Base-by-base conservation (phyloP, 2,113 vertebrate genomes). In the Poeciliopsis occidentalis region DNA sequence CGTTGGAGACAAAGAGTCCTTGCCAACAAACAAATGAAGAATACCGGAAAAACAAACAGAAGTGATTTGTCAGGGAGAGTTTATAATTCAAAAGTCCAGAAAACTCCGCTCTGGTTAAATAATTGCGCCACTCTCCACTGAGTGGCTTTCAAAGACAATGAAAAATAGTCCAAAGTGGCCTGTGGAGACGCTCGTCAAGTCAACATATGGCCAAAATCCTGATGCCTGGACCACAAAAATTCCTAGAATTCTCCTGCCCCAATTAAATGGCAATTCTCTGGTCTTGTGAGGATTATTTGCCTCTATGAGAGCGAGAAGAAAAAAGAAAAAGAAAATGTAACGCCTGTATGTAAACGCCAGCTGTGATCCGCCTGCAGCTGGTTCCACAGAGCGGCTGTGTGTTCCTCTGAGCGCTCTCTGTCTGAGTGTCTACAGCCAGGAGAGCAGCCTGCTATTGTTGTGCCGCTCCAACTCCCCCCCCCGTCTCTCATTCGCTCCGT, bases 371-470 rank as follows among this genome's bases (percentile, higher is more conserved):
- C 75, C 86, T 85, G 85, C 89, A 88, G 89, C 83, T 83, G 86
- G 57, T 74, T 79, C 19, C 22, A 84, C 85, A 64, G 78, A 81
- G 87, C 65, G 81, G 78, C 81, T 76, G 84, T 83, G 85, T 74
- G 73, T 81, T 76, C 82, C 80, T 84, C 71, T 79, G 83, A 83
- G 79, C 83, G 65, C 86, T 71, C 78, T 78, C 86, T 86, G 85
- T 84, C 84, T 87, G 80, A 91, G 91, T 90, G 91, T 89, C 88
- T 91, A 85, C 85, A 75, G 90, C 86, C 90, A 91, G 89, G 87
- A 92, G 90, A 92, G 92, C 91, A 91, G 86, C 89, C 89, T 85
- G 91, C 95, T 95, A 94, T 95, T 95, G 94, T 94, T 94, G 89
- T 93, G 90, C 89, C 66, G 83, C 86, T 91, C 19, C 79, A 26